Evolutionary conservation across 1,140 invertebrate genomes (phyloP), one percentile per base, ranked within the genome.

Genomic region (Lordiphosa mommai): DNA sequence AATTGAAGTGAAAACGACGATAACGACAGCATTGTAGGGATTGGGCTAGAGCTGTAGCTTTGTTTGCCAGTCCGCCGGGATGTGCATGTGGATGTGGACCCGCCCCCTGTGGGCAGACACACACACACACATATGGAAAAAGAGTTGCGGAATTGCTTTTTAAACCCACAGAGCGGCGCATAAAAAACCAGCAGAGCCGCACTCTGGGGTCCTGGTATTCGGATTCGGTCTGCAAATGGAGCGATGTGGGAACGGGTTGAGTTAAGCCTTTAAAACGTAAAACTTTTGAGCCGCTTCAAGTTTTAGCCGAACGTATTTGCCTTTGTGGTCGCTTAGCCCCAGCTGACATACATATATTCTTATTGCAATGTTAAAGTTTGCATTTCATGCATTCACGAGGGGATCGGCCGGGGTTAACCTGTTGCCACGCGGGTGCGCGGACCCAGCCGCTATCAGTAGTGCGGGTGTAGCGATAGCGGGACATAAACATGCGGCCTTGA

Each of bases 1-100:
- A 85, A 87, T 87, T 87, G 84, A 87, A 87, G 84, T 87, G 84
- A 87, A 87, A 87, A 87, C 84, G 84, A 87, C 72, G 77, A 87
- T 87, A 87, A 87, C 85, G 84, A 87, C 77, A 87, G 77, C 76
- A 84, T 80, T 80, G 76, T 80, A 71, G 72, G 71, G 48, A 66
- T 61, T 70, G 74, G 49, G 52, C 47, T 66, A 52, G 38, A 52
- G 27, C 61, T 53, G 43, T 58, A 56, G 69, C 71, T 64, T 49
- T 82, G 72, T 73, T 82, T 34, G 67, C 61, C 69, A 61, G 63
- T 58, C 76, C 72, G 58, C 72, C 65, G 76, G 74, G 76, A 46
- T 56, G 52, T 52, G 71, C 51, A 64, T 68, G 52, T 50, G 63
- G 32, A 56, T 29, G 20, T 29, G 36, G 13, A 29, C 7, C 23